A percentile compares a stretch with the other conserved stretches of the same genome.
Evolutionary conservation across 2,113 vertebrate genomes (phyloP).

Genomic region (Chlorodrepanis virens): DNA sequence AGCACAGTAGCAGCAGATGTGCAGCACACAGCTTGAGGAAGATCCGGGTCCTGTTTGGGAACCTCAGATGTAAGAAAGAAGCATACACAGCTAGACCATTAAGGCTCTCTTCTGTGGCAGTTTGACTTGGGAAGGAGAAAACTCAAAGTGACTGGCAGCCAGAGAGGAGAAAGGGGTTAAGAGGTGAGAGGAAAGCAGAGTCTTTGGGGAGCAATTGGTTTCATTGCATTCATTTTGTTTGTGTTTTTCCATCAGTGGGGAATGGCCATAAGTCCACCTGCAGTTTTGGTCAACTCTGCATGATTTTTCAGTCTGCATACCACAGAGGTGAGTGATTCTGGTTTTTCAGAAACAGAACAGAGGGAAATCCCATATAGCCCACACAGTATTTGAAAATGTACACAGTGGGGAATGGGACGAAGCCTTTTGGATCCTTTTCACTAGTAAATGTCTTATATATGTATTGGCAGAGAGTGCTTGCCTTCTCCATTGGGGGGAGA

Average conservation of each 20-base stretch:
- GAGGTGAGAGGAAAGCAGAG: not conserved
- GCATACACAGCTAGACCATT: not conserved
- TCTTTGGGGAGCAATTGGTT: constrained; percentile 10
- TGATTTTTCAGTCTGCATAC: constrained; percentile 30
- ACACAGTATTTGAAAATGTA: not conserved
- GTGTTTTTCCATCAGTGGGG: constrained; percentile 24
- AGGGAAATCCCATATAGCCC: not conserved
- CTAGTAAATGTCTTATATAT: not conserved
- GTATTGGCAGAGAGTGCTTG: not conserved
- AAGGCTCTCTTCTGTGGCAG: not conserved
- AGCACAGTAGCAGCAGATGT: not conserved
- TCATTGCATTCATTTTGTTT: constrained; percentile 43
- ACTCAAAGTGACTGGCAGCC: constrained; percentile 1
- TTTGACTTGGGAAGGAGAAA: not conserved
- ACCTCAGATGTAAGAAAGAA: not conserved
- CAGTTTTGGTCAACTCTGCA: not conserved
- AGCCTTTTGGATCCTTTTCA: not conserved
- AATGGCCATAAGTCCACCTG: constrained; percentile 20
- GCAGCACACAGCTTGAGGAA: not conserved
- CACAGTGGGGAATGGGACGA: not conserved
- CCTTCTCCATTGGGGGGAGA: not conserved
- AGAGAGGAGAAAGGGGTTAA: not conserved
- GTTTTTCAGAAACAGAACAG: not conserved
- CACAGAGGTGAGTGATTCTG: not conserved
- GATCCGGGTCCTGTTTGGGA: not conserved